Percentiles rank a stretch among this genome's conserved stretches.
phyloP scores from a whole-genome alignment of 2,888 invertebrate genomes.

The Malacosoma neustria region DNA sequence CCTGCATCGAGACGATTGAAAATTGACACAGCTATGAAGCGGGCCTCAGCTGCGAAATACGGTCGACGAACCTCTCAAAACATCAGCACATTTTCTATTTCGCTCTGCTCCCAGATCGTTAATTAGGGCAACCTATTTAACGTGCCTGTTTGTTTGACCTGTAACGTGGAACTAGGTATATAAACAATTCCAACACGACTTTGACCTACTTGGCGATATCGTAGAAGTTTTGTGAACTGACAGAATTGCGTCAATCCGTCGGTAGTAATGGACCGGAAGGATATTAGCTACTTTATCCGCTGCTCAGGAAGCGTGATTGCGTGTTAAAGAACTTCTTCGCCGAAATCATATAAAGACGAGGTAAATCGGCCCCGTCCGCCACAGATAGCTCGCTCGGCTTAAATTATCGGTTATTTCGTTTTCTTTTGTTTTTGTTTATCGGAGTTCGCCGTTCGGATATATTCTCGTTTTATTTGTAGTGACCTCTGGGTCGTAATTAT shows the following conservation, averaged over 20 bases:
- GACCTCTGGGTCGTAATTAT: slow-evolving; percentile 69
- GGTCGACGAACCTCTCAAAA: slow-evolving; percentile 30
- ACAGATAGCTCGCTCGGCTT: slow-evolving; percentile 44
- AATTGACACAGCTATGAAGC: slow-evolving; percentile 42
- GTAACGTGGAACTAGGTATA: background rate
- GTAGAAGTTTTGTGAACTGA: background rate
- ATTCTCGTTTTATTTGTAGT: slow-evolving; percentile 61
- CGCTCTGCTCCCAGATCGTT: slow-evolving; percentile 38
- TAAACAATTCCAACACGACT: background rate
- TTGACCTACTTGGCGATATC: background rate
- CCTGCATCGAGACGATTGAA: slow-evolving; percentile 38
- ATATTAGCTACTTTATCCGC: background rate
- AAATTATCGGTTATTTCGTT: slow-evolving; percentile 68
- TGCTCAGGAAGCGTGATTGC: slow-evolving; percentile 32
- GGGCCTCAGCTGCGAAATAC: slow-evolving; percentile 38
- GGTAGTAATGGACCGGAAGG: too few species aligned
- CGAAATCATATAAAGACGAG: slow-evolving; percentile 34
- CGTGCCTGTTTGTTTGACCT: background rate
- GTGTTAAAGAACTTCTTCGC: slow-evolving; percentile 48
- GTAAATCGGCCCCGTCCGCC: slow-evolving; percentile 53
- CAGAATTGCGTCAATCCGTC: background rate
- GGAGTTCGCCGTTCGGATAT: slow-evolving; percentile 40
- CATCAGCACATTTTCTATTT: slow-evolving; percentile 41
- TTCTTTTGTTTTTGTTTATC: slow-evolving; percentile 64
- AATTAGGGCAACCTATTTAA: slow-evolving; percentile 26